phyloP scores from a whole-genome alignment of 64 coral and sea anemone genomes.

The Porites lutea region DNA sequence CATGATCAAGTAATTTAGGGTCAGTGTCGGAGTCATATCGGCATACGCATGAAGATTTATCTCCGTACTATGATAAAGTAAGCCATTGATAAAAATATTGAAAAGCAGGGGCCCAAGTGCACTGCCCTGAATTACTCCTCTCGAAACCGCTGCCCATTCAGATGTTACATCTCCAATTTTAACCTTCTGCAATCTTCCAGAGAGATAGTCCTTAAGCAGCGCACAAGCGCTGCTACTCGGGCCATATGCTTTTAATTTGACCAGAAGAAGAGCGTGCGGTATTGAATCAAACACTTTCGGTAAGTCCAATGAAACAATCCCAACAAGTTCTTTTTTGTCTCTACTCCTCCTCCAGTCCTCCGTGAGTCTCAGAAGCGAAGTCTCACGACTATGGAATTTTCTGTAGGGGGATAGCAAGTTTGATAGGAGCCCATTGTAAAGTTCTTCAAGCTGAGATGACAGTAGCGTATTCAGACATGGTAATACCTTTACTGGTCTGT shows the following conservation, averaged over 20 bases:
- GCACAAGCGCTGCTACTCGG: constrained; percentile 16
- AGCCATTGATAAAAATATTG: constrained; percentile 36
- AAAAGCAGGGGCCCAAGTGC: neutral
- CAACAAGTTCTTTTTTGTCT: no score
- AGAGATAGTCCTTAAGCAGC: neutral
- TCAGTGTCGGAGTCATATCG: constrained; percentile 56
- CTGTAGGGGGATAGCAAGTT: neutral
- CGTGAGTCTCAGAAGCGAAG: neutral
- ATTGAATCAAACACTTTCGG: no score
- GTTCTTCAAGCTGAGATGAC: neutral
- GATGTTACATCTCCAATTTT: neutral
- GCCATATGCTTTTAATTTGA: no score
- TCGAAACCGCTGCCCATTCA: neutral
- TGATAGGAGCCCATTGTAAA: no score
- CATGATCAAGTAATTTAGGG: neutral
- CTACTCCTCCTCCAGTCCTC: no score
- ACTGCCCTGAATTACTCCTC: neutral
- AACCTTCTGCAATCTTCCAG: no score
- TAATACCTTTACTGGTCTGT: neutral
- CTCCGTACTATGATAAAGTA: constrained; percentile 13
- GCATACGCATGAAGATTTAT: no score
- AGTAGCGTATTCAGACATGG: neutral
- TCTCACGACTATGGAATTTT: neutral
- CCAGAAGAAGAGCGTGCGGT: no score
- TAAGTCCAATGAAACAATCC: no score